Evolutionary conservation across 2,888 invertebrate genomes (phyloP), one percentile per base, ranked within the genome.

Genomic region (Leptinotarsa peninsularis): DNA sequence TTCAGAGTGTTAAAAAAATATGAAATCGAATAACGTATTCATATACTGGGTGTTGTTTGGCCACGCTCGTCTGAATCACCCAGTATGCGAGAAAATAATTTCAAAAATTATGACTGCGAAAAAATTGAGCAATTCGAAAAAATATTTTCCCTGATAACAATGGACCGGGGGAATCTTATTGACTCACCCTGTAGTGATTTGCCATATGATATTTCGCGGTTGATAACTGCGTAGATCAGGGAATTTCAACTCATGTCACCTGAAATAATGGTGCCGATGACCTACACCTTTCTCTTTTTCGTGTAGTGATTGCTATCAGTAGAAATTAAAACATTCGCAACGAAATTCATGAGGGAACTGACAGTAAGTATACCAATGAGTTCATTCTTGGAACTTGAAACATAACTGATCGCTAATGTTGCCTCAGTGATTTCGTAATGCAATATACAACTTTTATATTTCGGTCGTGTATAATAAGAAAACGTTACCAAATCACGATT

Each of bases 401-500:
- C 43, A 4, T 63, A 63, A 63, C 63, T 43, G 63, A 17, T 63
- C 7, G 33, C 63, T n/a, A 1, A n/a, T 17, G 33, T 23, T 23
- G 23, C 21, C 23, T 23, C 21, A 23, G 14, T 63, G 43, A 33
- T 63, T 33, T 63, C 49, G 70, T 58, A 72, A 73, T 73, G 66
- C 66, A 67, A 71, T 72, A 73, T 21, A 70, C 33, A 70, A 49
- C 63, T 75, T 75, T 50, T 72, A 67, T 67, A 76, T 72, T 73
- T 76, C 56, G 33, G 68, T 76, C 76, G 70, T 76, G 76, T 73
- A 66, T 58, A 50, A 63, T n/a, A 7, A 13, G 4, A 43, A 63
- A 72, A 73, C 73, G 75, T 75, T 72, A 66, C 67, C 66, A 60
- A 73, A 73, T 76, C 70, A 66, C 73, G 71, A 73, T 76, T 75